phyloP scores from a whole-genome alignment of 2,113 vertebrate genomes.

The Onychostruthus taczanowskii region DNA sequence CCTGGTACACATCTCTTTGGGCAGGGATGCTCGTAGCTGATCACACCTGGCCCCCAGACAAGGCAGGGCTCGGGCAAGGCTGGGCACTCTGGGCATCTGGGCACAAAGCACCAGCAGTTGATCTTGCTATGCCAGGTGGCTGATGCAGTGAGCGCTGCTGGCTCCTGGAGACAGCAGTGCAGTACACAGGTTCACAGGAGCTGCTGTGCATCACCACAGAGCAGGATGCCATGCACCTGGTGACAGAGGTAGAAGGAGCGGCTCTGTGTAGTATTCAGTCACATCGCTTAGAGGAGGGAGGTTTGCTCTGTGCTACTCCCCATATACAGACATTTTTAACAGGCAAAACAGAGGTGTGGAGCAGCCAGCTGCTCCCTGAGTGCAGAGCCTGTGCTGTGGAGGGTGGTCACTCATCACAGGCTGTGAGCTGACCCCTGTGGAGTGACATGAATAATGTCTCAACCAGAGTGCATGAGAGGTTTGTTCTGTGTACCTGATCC shows the following conservation, averaged over 20 bases:
- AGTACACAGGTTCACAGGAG: not conserved
- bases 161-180: not conserved
- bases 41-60: not conserved
- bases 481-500: not conserved
- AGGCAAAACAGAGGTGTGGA: not conserved
- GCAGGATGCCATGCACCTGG: not conserved
- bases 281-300: not conserved
- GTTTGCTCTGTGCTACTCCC: not conserved
- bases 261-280: not conserved
- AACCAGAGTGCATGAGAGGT: not conserved
- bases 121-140: not conserved
- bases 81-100: not conserved
- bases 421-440: fast-evolving
- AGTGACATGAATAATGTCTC: not conserved
- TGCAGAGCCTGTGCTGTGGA: not conserved
- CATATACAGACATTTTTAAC: not conserved
- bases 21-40: not conserved
- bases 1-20: fast-evolving
- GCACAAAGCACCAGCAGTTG: not conserved
- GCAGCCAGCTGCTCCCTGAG: not conserved
- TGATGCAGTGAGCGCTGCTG: not conserved
- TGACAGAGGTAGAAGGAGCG: not conserved
- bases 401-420: not conserved
- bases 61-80: not conserved
- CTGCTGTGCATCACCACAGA: not conserved